Base-by-base conservation (phyloP, 2,797 vertebrate species). In the Myripristis murdjan region DNA sequence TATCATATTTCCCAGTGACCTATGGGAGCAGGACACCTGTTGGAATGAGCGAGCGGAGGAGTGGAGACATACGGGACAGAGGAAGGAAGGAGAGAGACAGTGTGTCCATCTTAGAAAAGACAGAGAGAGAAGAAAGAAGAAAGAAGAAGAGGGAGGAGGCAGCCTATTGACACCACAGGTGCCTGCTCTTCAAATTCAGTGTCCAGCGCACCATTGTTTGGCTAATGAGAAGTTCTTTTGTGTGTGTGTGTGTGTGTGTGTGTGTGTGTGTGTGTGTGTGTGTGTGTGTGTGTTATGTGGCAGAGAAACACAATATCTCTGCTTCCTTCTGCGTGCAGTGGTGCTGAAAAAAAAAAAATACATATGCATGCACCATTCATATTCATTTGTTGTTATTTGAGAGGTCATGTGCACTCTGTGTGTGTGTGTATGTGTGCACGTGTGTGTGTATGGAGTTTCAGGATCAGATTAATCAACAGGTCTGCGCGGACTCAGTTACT, bases 151-250 rank as follows among this genome's bases (percentile, higher is more conserved):
- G 24, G 39, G 35, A 43, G 61, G 59, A 57, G 66, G 58, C 22
- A 0, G 53, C 28, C 77, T 71, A 84, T 84, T 88, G 70, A 84
- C 46, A 72, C 44, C 68, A 73, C 90, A 87, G 89, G 87, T 90
- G 91, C 72, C 55, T 64, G 57, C 61, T 51, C 83, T 90, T 87
- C 73, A 87, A 18, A 79, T 35, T 24, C 67, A 66, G 37, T 24
- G 0, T 18, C 81, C 66, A 79, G n/a, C 69, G 56, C 18, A 35
- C 41, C 51, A 70, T 54, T 60, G 55, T 64, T 28, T 44, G 43
- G 18, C 18, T 56, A 9, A 66, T 62, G 37, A 55, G 14, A 59
- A 15, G 12, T 49, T 4, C 1, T 41, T 65, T 15, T 37, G 46
- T 68, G 41, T 71, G 37, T n/a, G 33, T 18, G 44, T 56, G 54